phyloP scores from a whole-genome alignment of 2,888 invertebrate genomes.

The Hermodice carunculata region DNA sequence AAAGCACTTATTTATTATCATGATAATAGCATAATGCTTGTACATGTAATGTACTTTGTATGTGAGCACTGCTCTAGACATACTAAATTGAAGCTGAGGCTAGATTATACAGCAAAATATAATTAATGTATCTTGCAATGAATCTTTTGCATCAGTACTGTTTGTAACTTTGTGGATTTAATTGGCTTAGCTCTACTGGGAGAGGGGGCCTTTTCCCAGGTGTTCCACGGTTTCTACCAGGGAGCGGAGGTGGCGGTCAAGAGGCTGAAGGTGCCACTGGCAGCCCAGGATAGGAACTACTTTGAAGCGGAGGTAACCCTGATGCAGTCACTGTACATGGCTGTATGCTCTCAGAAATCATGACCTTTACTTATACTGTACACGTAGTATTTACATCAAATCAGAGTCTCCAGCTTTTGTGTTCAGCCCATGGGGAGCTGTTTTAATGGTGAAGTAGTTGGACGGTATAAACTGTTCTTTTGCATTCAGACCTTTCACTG shows the following conservation, averaged over 20 bases:
- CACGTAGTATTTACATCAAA: background rate
- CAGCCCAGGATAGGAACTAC: slow-evolving; percentile 59
- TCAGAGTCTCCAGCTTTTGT: background rate
- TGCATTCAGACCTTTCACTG: background rate
- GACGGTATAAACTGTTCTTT: background rate
- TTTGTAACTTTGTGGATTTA: no score
- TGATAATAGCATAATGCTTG: no score
- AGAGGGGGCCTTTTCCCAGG: slow-evolving; percentile 61
- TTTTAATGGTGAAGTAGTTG: background rate
- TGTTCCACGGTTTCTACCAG: slow-evolving; percentile 58
- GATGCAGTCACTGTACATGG: background rate
- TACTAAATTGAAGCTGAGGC: no score
- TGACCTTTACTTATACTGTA: background rate
- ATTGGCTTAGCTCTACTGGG: slow-evolving; percentile 47
- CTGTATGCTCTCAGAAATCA: background rate
- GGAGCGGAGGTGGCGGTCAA: slow-evolving; percentile 64
- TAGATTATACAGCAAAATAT: no score
- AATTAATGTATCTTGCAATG: no score
- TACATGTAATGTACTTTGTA: no score
- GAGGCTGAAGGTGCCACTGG: slow-evolving; percentile 54
- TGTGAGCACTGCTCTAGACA: no score
- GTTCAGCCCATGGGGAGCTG: background rate
- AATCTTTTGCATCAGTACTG: no score
- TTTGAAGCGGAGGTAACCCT: slow-evolving; percentile 60
- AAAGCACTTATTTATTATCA: no score